Percentiles rank a stretch among this genome's conserved stretches.
phyloP scores from a whole-genome alignment of 2,888 invertebrate genomes.

The Mayetiola destructor region DNA sequence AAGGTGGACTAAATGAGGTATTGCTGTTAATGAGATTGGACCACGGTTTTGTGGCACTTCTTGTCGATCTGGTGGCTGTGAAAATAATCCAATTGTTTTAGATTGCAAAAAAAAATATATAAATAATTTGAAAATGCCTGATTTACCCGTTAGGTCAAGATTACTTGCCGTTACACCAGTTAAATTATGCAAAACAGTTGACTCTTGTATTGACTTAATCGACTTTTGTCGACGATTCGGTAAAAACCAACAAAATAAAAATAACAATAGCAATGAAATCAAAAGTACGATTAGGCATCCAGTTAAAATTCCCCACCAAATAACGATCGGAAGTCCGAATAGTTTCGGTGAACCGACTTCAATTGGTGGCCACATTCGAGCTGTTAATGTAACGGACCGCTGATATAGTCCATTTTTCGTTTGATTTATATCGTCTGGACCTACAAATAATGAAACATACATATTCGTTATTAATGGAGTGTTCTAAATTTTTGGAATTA shows the following conservation, averaged over 20 bases:
- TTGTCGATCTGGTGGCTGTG: too few species aligned
- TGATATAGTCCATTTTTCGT: slow-evolving; percentile 25
- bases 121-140: not conserved
- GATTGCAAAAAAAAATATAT: too few species aligned
- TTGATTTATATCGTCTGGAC: slow-evolving; percentile 19
- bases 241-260: slow-evolving; percentile 21
- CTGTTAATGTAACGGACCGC: slow-evolving; percentile 31
- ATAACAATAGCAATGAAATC: slow-evolving; percentile 19
- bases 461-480: not conserved
- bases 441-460: slow-evolving; percentile 13
- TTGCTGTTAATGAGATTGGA: slow-evolving; percentile 14
- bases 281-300: slow-evolving; percentile 14
- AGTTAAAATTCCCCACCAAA: slow-evolving; percentile 21
- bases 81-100: too few species aligned
- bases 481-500: not conserved
- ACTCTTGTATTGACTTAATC: slow-evolving; percentile 18
- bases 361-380: slow-evolving; percentile 29
- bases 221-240: slow-evolving; percentile 20
- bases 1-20: too few species aligned
- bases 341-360: slow-evolving; percentile 21
- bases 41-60: too few species aligned
- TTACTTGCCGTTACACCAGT: not conserved
- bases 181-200: not conserved
- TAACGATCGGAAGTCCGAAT: slow-evolving; percentile 20
- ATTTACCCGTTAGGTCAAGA: slow-evolving; percentile 11